phyloP scores from a whole-genome alignment of 2,888 invertebrate genomes.

The Phragmatobia fuliginosa region DNA sequence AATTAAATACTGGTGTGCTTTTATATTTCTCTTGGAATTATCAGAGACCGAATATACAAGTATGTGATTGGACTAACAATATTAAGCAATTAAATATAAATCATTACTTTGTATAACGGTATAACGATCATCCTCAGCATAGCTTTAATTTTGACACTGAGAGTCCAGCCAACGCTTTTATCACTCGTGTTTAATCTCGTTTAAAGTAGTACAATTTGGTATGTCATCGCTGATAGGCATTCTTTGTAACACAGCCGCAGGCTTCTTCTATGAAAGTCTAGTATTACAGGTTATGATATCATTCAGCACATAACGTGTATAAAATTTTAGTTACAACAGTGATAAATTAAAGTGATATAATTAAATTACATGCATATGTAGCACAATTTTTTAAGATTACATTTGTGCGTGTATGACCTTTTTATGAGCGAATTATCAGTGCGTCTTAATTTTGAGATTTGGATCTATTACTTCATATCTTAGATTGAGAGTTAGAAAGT shows the following conservation, averaged over 20 bases:
- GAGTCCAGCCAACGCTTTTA: neutral
- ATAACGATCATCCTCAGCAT: neutral
- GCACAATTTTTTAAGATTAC: neutral
- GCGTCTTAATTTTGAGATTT: neutral
- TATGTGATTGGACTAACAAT: too few relatives aligned
- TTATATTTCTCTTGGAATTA: too few relatives aligned
- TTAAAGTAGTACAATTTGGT: neutral
- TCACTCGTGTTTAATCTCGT: neutral
- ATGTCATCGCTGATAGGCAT: neutral
- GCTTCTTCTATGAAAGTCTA: neutral
- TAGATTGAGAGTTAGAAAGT: neutral
- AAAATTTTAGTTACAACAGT: neutral
- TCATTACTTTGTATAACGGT: too few relatives aligned
- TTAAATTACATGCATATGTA: neutral
- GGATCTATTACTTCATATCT: neutral
- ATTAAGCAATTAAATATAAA: too few relatives aligned
- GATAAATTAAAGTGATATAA: slow-evolving; percentile 3
- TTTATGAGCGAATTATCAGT: neutral
- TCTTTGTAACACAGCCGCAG: neutral
- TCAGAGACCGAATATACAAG: too few relatives aligned
- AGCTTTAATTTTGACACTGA: neutral
- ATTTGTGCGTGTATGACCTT: slow-evolving; percentile 1
- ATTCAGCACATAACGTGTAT: neutral
- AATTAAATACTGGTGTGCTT: too few relatives aligned
- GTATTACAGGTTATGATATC: slow-evolving; percentile 1